Evolutionary conservation across 2,888 invertebrate genomes (phyloP).

Genomic region (Cryptocephalus primarius): DNA sequence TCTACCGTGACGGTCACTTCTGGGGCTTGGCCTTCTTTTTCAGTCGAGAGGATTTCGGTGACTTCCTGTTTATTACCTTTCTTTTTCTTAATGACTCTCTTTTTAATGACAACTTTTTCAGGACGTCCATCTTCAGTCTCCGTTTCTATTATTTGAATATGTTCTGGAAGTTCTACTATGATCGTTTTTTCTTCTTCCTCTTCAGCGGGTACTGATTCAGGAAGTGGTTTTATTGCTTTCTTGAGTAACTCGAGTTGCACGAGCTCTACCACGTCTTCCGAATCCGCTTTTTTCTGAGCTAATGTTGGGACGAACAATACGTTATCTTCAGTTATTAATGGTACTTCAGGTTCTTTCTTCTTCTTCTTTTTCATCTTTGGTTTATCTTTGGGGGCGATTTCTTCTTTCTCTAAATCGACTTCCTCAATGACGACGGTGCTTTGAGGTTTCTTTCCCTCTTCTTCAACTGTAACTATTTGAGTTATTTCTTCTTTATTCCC

Average conservation of each 20-base stretch:
- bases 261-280: slow-evolving; percentile 25
- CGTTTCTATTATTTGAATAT: slow-evolving; percentile 9
- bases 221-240: slow-evolving; percentile 20
- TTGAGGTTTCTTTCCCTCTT: slow-evolving; percentile 24
- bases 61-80: slow-evolving; percentile 33
- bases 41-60: slow-evolving; percentile 18
- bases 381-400: background rate
- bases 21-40: slow-evolving; percentile 25
- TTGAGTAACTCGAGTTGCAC: slow-evolving; percentile 26
- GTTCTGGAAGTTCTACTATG: slow-evolving; percentile 12
- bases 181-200: slow-evolving; percentile 30
- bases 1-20: slow-evolving; percentile 22
- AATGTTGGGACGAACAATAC: slow-evolving; percentile 24
- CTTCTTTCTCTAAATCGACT: slow-evolving; percentile 12
- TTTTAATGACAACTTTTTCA: slow-evolving; percentile 27
- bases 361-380: slow-evolving; percentile 18
- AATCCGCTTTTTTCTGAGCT: slow-evolving; percentile 25
- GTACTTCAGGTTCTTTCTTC: slow-evolving; percentile 14
- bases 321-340: slow-evolving; percentile 19
- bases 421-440: slow-evolving; percentile 22
- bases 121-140: slow-evolving; percentile 12
- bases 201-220: slow-evolving; percentile 6
- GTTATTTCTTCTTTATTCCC: slow-evolving; percentile 27
- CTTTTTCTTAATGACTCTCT: slow-evolving; percentile 34
- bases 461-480: slow-evolving; percentile 24